A percentile compares a stretch with the other conserved stretches of the same genome.
phyloP scores from a whole-genome alignment of 1,140 invertebrate genomes.

The Trichonephila clavipes region DNA sequence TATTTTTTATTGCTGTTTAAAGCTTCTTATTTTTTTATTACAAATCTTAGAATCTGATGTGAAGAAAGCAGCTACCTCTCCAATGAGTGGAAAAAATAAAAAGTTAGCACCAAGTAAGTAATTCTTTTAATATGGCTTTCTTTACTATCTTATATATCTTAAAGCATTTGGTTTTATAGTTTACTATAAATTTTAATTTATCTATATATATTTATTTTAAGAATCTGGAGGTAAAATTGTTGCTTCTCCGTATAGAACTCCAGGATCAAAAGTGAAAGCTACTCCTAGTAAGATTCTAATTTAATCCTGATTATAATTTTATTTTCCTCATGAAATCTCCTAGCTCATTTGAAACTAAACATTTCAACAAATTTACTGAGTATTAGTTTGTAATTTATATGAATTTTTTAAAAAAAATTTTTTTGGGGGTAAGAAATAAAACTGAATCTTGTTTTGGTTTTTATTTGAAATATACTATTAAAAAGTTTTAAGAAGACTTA shows the following conservation, averaged over 20 bases:
- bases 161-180: too few species aligned
- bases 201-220: neutral
- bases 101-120: neutral
- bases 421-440: too few species aligned
- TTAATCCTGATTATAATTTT: neutral
- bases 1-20: too few species aligned
- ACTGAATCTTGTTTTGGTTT: too few species aligned
- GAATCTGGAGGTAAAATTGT: neutral
- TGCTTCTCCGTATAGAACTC: neutral
- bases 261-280: neutral
- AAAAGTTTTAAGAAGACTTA: too few species aligned
- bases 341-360: too few species aligned
- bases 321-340: too few species aligned
- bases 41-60: neutral
- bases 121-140: neutral
- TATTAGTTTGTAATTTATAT: too few species aligned
- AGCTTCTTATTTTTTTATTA: too few species aligned
- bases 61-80: neutral
- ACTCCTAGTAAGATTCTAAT: neutral
- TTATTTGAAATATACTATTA: too few species aligned
- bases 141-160: neutral
- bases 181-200: neutral
- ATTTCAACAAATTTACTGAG: too few species aligned
- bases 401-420: too few species aligned
- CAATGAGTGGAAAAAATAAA: neutral